Conservation (phyloP, 2,888 invertebrate genomes). For the Ornithoptera alexandrae region DNA sequence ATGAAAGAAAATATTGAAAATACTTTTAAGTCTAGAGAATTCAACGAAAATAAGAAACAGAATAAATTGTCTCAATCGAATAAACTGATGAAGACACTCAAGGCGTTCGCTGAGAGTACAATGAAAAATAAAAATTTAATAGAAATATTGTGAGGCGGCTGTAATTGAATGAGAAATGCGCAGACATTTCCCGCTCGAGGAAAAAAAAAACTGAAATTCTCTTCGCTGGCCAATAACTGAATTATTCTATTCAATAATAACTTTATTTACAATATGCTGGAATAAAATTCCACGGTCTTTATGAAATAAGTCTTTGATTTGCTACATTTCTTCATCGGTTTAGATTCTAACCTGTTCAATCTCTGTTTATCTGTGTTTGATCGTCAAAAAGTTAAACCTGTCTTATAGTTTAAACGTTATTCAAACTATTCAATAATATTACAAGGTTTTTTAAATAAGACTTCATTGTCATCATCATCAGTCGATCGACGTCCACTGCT, state of each 20-base stretch:
- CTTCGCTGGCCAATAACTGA: slow-evolving; percentile 57
- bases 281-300: slow-evolving; percentile 45
- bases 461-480: too few species aligned
- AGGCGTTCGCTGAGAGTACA: slow-evolving; percentile 45
- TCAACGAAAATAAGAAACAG: slow-evolving; percentile 32
- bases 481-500: too few species aligned
- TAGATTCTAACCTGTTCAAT: background rate
- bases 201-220: slow-evolving; percentile 46
- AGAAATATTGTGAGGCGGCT: slow-evolving; percentile 70
- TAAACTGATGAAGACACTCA: slow-evolving; percentile 51
- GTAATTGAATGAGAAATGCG: slow-evolving; percentile 67
- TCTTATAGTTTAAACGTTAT: too few species aligned
- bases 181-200: slow-evolving; percentile 49
- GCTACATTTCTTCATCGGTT: slow-evolving; percentile 34
- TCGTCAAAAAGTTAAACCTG: background rate
- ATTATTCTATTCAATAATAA: slow-evolving; percentile 76
- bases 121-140: slow-evolving; percentile 73
- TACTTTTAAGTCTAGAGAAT: slow-evolving; percentile 1
- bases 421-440: too few species aligned
- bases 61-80: slow-evolving; percentile 49
- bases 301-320: slow-evolving; percentile 41
- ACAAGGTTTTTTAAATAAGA: too few species aligned
- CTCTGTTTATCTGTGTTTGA: background rate
- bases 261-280: slow-evolving; percentile 69
- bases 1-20: background rate